Evolutionary conservation across 1,140 invertebrate species (phyloP).

Genomic region (Matsumurasca onukii): DNA sequence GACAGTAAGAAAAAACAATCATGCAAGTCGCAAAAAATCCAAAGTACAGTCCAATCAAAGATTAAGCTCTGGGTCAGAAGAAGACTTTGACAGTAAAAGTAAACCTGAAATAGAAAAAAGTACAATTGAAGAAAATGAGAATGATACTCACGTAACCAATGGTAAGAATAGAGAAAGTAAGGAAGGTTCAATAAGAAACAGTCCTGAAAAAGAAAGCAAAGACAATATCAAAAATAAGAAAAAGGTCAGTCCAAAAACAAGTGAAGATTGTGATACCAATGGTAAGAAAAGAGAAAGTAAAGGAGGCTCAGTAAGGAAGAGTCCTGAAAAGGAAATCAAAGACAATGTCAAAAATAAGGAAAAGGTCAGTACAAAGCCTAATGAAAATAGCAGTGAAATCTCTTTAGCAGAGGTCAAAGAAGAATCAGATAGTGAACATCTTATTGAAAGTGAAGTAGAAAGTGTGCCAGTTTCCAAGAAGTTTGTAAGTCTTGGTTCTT

Average conservation of each 20-base stretch:
- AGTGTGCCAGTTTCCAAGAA: not conserved
- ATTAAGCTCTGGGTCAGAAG: no score
- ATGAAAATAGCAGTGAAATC: not conserved
- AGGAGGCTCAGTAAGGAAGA: not conserved
- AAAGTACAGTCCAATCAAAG: no score
- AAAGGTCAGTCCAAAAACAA: not conserved
- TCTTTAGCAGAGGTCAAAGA: not conserved
- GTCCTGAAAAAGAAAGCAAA: not conserved
- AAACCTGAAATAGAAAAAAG: not conserved
- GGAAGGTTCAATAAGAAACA: not conserved
- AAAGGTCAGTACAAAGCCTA: not conserved
- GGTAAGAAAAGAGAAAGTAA: slow-evolving; percentile 9
- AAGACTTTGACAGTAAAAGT: not conserved
- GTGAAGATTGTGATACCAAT: not conserved
- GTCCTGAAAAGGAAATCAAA: not conserved
- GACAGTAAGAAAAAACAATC: no score
- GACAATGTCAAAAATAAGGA: not conserved
- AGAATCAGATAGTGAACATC: not conserved
- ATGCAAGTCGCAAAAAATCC: no score
- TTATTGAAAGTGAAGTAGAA: not conserved
- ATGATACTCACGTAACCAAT: not conserved
- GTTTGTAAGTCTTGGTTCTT: not conserved
- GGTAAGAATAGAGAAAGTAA: not conserved
- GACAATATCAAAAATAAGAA: not conserved
- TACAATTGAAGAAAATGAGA: not conserved